Evolutionary conservation across 2,113 vertebrate genomes (phyloP).

Genomic region (Melanotaenia duboulayi): DNA sequence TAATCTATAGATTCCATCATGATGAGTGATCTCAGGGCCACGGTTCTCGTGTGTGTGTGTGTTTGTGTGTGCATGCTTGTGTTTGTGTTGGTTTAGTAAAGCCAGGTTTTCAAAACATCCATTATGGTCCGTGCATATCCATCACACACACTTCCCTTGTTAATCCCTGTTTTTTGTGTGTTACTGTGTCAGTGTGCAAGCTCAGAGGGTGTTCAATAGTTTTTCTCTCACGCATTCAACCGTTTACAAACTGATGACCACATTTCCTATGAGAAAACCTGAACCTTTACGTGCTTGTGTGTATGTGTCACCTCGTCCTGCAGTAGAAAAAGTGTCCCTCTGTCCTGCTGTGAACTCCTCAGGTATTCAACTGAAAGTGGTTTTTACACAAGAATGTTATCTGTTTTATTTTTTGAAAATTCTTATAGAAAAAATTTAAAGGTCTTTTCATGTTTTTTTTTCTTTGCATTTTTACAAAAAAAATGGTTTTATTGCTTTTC

Average conservation of each 20-base stretch:
- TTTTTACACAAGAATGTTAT: background rate
- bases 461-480: background rate
- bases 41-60: slow-evolving; percentile 5
- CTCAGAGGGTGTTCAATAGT: slow-evolving; percentile 25
- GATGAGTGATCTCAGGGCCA: slow-evolving; percentile 31
- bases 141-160: slow-evolving; percentile 62
- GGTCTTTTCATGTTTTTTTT: background rate
- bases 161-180: slow-evolving; percentile 63
- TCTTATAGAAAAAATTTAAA: background rate
- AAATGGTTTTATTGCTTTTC: background rate
- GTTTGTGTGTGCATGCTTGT: background rate
- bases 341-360: background rate
- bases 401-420: background rate
- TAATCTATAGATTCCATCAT: slow-evolving; percentile 54
- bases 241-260: slow-evolving; percentile 68
- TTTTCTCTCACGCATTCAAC: slow-evolving; percentile 18
- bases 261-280: slow-evolving; percentile 38
- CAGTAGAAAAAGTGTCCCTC: background rate
- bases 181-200: slow-evolving; percentile 44
- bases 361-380: background rate
- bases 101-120: slow-evolving; percentile 53
- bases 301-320: slow-evolving; percentile 7
- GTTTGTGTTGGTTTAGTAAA: slow-evolving; percentile 55
- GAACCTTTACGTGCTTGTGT: slow-evolving; percentile 14
- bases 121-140: slow-evolving; percentile 49